These are phyloP conservation scores for Tipula vernalis DNA, from an alignment of 2,888 invertebrate species.

Conservation along the genomic window DNA sequence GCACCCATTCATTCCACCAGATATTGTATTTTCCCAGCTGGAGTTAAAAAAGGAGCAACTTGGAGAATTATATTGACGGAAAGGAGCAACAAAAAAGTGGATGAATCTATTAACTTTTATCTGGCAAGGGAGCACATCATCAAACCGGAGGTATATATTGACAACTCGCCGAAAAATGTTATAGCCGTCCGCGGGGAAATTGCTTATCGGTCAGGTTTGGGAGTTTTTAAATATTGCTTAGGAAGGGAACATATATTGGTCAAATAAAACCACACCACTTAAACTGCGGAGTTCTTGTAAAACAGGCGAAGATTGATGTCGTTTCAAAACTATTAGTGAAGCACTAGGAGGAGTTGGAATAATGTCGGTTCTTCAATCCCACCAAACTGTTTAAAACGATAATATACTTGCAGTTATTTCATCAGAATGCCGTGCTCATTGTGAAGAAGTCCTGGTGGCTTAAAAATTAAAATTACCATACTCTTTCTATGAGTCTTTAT, in stretches of 20 bases:
- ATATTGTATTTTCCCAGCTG: too few species aligned
- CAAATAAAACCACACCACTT: too few species aligned
- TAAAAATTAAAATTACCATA: background rate
- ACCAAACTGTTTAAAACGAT: background rate
- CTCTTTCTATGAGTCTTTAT: background rate
- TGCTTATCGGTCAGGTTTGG: background rate
- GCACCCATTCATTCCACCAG: too few species aligned
- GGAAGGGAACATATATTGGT: background rate
- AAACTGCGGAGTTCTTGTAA: too few species aligned
- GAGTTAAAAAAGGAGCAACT: too few species aligned
- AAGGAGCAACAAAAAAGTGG: too few species aligned
- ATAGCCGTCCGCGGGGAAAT: background rate
- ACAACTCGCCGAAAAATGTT: background rate
- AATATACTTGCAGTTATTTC: background rate
- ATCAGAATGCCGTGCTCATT: background rate
- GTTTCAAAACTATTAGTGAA: background rate
- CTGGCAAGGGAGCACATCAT: too few species aligned
- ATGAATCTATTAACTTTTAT: too few species aligned
- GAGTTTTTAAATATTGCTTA: background rate
- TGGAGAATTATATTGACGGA: too few species aligned
- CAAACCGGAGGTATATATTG: too few species aligned
- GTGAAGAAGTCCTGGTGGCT: too few species aligned
- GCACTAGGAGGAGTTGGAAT: background rate
- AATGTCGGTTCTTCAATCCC: background rate
- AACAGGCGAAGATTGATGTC: background rate